Percentiles rank a stretch among this genome's conserved stretches.
Conservation (phyloP, 2,113 vertebrate genomes). For the Ardeotis arabs region DNA sequence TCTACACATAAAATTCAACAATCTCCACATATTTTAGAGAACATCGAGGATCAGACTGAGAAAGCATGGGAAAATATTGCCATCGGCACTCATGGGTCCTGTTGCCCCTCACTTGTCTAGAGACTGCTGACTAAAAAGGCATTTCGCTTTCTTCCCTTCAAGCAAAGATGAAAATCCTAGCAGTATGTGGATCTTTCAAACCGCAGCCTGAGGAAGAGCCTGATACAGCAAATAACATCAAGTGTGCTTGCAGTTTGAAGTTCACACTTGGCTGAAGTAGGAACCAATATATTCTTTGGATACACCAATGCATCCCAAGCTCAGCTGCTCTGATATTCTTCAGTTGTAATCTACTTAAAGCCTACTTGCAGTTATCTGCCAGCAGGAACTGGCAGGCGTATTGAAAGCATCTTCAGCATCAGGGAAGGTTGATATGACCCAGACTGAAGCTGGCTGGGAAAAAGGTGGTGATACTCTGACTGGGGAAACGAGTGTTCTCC, state of each 20-base stretch:
- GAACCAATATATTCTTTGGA: background rate
- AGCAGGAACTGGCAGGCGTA: background rate
- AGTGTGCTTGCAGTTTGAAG: fast-evolving
- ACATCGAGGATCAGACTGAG: background rate
- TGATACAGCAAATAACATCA: background rate
- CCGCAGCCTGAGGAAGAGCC: background rate
- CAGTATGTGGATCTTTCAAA: background rate
- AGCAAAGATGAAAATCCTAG: background rate
- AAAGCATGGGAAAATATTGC: background rate
- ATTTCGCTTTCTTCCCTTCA: background rate
- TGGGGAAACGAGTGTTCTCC: fast-evolving
- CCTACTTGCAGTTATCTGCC: background rate
- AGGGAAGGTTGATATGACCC: background rate
- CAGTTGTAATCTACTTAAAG: background rate
- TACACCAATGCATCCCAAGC: background rate
- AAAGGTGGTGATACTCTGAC: background rate
- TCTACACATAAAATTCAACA: constrained; percentile 7
- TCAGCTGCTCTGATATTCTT: background rate
- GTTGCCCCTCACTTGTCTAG: background rate
- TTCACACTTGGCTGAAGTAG: background rate
- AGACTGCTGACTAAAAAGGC: background rate
- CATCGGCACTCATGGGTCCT: background rate
- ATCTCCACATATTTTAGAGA: background rate
- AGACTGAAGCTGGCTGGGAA: background rate
- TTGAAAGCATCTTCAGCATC: background rate